Base-by-base conservation (phyloP, 2,797 vertebrate species). In the Gadopsis bispinosus region DNA sequence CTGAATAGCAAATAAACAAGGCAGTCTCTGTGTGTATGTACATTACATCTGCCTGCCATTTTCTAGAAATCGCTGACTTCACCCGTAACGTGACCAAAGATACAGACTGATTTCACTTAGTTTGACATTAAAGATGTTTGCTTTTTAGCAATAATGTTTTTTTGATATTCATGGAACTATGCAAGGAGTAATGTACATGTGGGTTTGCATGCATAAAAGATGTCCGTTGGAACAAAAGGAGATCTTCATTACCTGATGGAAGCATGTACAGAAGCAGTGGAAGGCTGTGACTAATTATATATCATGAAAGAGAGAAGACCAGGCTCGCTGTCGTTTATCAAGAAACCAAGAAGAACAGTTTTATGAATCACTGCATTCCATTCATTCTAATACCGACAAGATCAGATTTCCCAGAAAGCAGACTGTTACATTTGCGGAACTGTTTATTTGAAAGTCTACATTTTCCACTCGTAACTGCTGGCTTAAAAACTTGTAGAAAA, bases 1-100 rank as follows among this genome's bases (percentile, higher is more conserved):
- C 58, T 77, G 22, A 70, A 55, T 26, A 61, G 39, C 35, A 61
- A 61, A 55, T 54, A 50, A 71, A 62, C 39, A 50, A 68, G 66
- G 48, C 7, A 13, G 45, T 47, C 16, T 47, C 16, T 47, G 50
- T 12, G 68, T 26, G 19, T 47, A 7, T 45, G 7, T 9, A 11
- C 29, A 22, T 37, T 14, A 50, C 10, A 13, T 66, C 19, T 68
- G 35, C 14, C 14, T 54, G 17, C 14, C 51, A 45, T 66, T 63
- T 66, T 45, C 33, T 50, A 1, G 14, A 61, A 67, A 73, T 64
- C 59, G 22, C 50, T 65, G 53, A 22, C 45, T 59, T 45, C 16
- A 62, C 20, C 37, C 56, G 13, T 73, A 68, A 78, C 4, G 11
- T 80, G 50, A 69, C 67, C 9, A 8, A 1, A 63, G 33, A 55